A percentile compares a stretch with the other conserved stretches of the same genome.
Evolutionary conservation across 2,113 vertebrate genomes (phyloP).

Genomic region (Anas platyrhynchos): DNA sequence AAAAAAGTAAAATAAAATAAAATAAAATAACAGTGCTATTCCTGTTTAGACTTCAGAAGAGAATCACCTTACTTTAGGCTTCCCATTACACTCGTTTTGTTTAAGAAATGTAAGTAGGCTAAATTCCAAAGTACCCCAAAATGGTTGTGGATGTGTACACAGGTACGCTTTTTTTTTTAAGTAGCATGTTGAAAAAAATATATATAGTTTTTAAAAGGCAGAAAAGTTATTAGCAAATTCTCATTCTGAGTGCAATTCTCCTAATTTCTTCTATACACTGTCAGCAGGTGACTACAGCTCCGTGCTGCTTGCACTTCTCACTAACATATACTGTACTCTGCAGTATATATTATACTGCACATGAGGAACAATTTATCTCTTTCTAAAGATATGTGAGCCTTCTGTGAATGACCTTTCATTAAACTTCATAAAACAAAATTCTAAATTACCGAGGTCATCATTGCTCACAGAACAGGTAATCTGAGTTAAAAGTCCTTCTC

Average conservation of each 20-base stretch:
- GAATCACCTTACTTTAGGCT: not conserved
- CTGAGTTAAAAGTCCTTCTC: constrained; percentile 6
- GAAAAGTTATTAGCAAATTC: not conserved
- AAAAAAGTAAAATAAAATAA: too few relatives aligned
- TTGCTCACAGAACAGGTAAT: constrained; percentile 29
- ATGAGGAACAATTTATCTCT: not conserved
- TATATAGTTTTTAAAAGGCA: not conserved
- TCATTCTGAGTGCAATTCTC: not conserved
- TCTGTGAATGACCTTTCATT: constrained; percentile 29
- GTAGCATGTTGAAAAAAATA: not conserved
- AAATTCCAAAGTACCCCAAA: not conserved
- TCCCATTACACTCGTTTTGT: not conserved
- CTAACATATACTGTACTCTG: not conserved
- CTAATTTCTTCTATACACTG: not conserved
- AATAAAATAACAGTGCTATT: not conserved
- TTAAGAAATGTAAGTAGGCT: not conserved
- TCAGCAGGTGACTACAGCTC: not conserved
- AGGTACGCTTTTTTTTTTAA: not conserved
- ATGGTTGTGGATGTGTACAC: fast-evolving
- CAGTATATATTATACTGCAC: not conserved
- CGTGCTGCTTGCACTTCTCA: not conserved
- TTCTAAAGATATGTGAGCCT: not conserved
- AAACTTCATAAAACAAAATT: constrained; percentile 8
- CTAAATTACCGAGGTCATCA: constrained; percentile 25
- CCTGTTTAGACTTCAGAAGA: not conserved